These are phyloP conservation scores for Atrichornis clamosus DNA, from an alignment of 2,113 vertebrate genomes.

Conservation along the genomic window DNA sequence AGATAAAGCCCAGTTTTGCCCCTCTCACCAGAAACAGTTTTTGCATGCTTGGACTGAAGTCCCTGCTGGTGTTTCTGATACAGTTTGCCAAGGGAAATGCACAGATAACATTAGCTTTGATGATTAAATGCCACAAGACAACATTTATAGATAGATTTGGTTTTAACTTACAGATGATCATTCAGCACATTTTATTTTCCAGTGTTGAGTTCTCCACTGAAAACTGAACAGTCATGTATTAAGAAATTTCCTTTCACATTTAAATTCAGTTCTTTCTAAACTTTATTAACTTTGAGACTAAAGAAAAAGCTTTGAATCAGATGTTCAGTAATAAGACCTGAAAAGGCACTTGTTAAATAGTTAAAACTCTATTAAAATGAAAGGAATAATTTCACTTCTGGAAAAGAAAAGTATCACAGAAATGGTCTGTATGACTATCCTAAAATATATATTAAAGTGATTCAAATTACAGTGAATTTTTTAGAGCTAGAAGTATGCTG, in stretches of 20 bases:
- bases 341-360: neutral
- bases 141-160: neutral
- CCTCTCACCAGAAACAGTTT: neutral
- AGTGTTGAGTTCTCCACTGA: neutral
- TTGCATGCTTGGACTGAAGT: neutral
- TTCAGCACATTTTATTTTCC: neutral
- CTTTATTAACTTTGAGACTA: neutral
- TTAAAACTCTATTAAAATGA: neutral
- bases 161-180: neutral
- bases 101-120: neutral
- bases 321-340: neutral
- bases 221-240: neutral
- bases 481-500: neutral
- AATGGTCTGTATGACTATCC: neutral
- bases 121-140: neutral
- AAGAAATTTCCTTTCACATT: neutral
- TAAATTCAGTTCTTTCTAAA: neutral
- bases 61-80: neutral
- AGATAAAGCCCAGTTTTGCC: neutral
- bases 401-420: neutral
- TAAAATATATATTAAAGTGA: neutral
- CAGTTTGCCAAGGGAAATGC: neutral
- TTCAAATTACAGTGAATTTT: neutral
- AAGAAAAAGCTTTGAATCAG: neutral
- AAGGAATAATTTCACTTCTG: neutral